Conservation (phyloP, 2,113 vertebrate genomes). For the Ammodytes marinus region DNA sequence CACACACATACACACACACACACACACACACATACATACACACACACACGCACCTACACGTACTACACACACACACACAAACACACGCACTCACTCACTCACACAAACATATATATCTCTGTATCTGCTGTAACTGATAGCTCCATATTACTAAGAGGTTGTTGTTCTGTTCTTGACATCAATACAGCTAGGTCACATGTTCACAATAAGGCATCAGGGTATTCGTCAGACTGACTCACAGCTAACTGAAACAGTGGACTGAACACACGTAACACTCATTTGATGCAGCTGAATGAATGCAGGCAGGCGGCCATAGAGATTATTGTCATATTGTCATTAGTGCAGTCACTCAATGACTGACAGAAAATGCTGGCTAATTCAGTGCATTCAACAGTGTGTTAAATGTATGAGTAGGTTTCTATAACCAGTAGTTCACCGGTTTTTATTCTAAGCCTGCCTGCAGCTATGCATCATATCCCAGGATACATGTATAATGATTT, state of each 20-base stretch:
- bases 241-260: neutral
- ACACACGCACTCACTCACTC: neutral
- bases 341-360: too few species aligned
- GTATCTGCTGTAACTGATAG: constrained; percentile 50
- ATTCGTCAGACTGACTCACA: constrained; percentile 47
- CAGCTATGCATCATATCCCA: neutral
- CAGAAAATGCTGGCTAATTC: neutral
- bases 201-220: constrained; percentile 33
- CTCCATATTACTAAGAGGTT: constrained; percentile 39
- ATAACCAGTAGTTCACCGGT: neutral
- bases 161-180: constrained; percentile 38
- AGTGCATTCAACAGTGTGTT: too few species aligned
- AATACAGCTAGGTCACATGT: constrained; percentile 55
- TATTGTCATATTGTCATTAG: neutral
- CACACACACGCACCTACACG: constrained; percentile 1
- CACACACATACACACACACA: neutral
- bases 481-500: neutral
- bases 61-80: neutral
- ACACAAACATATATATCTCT: neutral
- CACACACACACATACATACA: neutral
- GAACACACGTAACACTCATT: neutral
- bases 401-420: neutral
- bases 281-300: constrained; percentile 14
- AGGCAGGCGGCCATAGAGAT: constrained; percentile 8
- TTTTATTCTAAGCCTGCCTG: neutral